Evolutionary conservation across 2,888 invertebrate species (phyloP).

Genomic region (Zonitis immaculata): DNA sequence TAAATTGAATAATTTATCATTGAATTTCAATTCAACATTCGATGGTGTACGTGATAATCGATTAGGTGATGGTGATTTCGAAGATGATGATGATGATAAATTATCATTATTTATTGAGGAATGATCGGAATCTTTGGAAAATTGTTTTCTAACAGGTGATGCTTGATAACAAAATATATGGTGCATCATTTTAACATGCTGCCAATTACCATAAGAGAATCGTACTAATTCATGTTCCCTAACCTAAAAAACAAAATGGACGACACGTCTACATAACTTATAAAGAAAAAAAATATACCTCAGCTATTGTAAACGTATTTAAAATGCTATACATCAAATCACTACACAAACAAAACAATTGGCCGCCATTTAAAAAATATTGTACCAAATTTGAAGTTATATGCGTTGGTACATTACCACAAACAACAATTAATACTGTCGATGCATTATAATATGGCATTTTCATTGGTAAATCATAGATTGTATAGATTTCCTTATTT

Average conservation of each 20-base stretch:
- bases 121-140: constrained; percentile 66
- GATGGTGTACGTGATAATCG: constrained; percentile 42
- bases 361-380: constrained; percentile 69
- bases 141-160: constrained; percentile 76
- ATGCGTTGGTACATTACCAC: constrained; percentile 65
- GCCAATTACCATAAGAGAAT: constrained; percentile 80
- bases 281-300: constrained; percentile 53
- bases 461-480: constrained; percentile 54
- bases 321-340: constrained; percentile 72
- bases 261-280: too few relatives aligned
- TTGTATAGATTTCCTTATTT: constrained; percentile 67
- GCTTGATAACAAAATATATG: constrained; percentile 86
- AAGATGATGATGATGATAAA: too few relatives aligned
- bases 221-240: constrained; percentile 78
- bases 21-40: constrained; percentile 44
- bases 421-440: constrained; percentile 63
- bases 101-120: too few relatives aligned
- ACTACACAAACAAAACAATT: constrained; percentile 73
- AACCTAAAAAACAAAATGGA: too few relatives aligned
- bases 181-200: constrained; percentile 79
- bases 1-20: constrained; percentile 62
- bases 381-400: constrained; percentile 65
- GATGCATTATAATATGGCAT: constrained; percentile 40
- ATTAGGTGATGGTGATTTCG: too few relatives aligned
- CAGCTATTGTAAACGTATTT: constrained; percentile 78